Evolutionary conservation across 2,113 vertebrate species (phyloP), one percentile per base, ranked within the genome.

Genomic region (Ptilonorhynchus violaceus): DNA sequence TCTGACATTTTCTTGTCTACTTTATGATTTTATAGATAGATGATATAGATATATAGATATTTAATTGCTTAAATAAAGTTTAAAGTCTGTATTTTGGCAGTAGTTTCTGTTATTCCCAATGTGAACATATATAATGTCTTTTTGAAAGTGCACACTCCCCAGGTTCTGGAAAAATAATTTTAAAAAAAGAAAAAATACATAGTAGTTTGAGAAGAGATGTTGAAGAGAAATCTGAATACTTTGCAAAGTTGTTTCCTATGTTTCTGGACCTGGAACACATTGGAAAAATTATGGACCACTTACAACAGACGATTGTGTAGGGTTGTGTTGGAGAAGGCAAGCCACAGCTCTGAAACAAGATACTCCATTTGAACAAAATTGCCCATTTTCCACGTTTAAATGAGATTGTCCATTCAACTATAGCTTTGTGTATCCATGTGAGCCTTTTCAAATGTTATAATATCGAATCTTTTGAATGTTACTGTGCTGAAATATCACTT

Each of bases 341-440:
- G 15, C 23, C 56, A 60, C 0, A 0, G 25, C 13, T 82, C 31
- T 41, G 30, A 56, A 80, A 81, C 4, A 42, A 3, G 8, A 39
- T 16, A 44, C 11, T 47, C 10, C 3, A 7, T 76, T 50, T 55
- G 27, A 89, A 83, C 5, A 64, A 44, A 77, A 28, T 16, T 37
- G 13, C 4, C 12, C 0, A 1, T 25, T 85, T 89, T 58, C 82
- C 31, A 37, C 37, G 10, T 88, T 42, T 66, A 80, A 93, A 89
- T 44, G 11, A 55, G 44, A 83, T n/a, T 79, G 30, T 25, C 20
- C 24, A 22, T 72, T 72, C 28, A 86, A 2, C 42, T 64, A 15
- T 9, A 23, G 2, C 1, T 81, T 53, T 88, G 46, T 86, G 31
- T 42, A 79, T 59, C 14, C 28, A 8, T 47, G 13, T 52, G 47